Percentiles rank a stretch among this genome's conserved stretches.
These are phyloP conservation scores for Aurelia sp. DNA, from an alignment of 30 jellyfish, hydroid and myxozoan genomes.

Conservation along the genomic window DNA sequence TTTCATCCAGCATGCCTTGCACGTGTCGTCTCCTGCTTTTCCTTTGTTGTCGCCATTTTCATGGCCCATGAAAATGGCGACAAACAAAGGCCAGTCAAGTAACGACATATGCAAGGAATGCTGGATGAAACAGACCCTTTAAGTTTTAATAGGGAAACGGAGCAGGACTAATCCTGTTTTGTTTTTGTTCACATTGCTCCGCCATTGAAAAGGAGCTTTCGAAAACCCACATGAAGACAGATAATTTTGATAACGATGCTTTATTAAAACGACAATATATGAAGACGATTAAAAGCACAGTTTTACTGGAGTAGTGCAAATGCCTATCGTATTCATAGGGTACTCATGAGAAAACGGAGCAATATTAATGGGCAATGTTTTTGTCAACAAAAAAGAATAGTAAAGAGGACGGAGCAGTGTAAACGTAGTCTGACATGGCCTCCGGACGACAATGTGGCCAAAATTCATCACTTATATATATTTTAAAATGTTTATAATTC, in stretches of 20 bases:
- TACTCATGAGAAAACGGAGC: neutral
- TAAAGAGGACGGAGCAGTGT: neutral
- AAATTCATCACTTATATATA: too few relatives aligned
- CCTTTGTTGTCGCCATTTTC: too few relatives aligned
- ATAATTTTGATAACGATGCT: neutral
- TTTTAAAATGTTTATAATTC: too few relatives aligned
- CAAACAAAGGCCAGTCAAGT: too few relatives aligned
- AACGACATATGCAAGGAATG: too few relatives aligned
- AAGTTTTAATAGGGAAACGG: neutral
- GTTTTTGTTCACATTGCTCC: neutral
- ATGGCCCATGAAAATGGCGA: too few relatives aligned
- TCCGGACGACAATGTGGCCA: too few relatives aligned
- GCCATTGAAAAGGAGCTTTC: neutral
- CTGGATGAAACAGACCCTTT: too few relatives aligned
- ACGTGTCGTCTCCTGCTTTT: too few relatives aligned
- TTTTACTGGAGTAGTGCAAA: neutral
- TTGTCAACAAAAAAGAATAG: neutral
- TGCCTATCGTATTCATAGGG: neutral
- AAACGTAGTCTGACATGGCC: neutral
- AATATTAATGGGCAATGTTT: neutral
- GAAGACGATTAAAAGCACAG: neutral
- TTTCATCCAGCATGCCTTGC: too few relatives aligned
- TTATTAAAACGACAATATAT: neutral
- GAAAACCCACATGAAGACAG: neutral
- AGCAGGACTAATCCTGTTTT: neutral